phyloP scores from a whole-genome alignment of 2,797 vertebrate genomes.

The Intellagama lesueurii region DNA sequence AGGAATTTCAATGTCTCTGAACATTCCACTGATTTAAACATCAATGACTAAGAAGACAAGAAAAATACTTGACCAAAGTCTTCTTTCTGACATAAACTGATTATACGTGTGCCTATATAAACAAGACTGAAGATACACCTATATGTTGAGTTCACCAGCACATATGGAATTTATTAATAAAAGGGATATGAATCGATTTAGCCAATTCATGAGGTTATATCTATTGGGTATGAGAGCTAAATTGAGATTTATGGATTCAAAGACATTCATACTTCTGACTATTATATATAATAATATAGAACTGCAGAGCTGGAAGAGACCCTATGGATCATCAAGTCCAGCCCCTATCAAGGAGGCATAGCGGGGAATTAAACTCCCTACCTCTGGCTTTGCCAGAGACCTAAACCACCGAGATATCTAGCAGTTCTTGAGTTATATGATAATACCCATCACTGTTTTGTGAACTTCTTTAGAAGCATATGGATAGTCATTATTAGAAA shows the following conservation, averaged over 20 bases:
- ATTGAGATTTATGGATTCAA: not conserved
- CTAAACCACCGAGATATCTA: no score
- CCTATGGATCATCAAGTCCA: no score
- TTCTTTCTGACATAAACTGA: no score
- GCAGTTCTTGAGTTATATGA: not conserved
- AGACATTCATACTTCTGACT: not conserved
- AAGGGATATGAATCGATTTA: no score
- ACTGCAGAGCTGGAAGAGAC: no score
- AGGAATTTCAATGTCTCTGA: not conserved
- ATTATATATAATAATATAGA: not conserved
- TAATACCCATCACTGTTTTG: not conserved
- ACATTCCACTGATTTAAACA: not conserved
- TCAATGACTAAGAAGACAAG: not conserved
- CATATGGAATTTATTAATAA: no score
- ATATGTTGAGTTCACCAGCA: no score
- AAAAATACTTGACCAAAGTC: not conserved
- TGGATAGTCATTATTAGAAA: not conserved
- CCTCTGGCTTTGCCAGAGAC: no score
- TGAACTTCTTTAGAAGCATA: not conserved
- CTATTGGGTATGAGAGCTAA: not conserved
- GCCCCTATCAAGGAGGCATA: no score
- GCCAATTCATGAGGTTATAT: not conserved
- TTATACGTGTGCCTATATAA: no score
- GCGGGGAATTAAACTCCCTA: no score
- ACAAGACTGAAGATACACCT: no score